Evolutionary conservation across 2,113 vertebrate species (phyloP).

Genomic region (Hemicordylus capensis): DNA sequence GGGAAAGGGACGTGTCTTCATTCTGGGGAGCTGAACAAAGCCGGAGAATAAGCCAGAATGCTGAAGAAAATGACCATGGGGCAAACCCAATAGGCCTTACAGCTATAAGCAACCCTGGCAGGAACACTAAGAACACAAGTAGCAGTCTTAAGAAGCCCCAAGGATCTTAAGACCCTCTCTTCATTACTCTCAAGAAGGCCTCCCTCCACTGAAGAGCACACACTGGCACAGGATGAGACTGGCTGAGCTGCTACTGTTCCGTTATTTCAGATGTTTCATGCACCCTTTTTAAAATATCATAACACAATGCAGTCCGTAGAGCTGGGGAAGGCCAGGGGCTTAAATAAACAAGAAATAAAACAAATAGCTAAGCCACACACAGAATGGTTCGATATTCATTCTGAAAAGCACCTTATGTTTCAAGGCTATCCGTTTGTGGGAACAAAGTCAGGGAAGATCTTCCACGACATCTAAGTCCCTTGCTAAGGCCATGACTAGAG

Average conservation of each 20-base stretch:
- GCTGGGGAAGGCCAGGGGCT: too few species aligned
- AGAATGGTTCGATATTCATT: fast-evolving
- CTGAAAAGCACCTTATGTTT: neutral
- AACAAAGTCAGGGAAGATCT: neutral
- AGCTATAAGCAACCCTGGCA: neutral
- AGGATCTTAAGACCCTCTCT: neutral
- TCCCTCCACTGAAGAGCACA: neutral
- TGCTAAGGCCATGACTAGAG: neutral
- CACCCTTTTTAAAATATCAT: neutral
- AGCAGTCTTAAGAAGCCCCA: neutral
- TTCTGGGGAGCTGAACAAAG: constrained; percentile 52
- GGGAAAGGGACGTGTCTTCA: constrained; percentile 50
- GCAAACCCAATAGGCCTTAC: neutral
- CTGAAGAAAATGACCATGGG: constrained; percentile 41
- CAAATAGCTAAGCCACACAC: too few species aligned
- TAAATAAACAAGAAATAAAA: neutral
- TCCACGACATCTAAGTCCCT: neutral
- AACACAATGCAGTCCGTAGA: neutral
- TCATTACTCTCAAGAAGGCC: neutral
- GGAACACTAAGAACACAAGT: neutral
- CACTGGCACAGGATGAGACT: neutral
- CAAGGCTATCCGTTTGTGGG: neutral
- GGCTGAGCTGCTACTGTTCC: neutral
- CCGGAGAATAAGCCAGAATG: constrained; percentile 58
- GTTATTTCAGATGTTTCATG: neutral